Evolutionary conservation across 2,113 vertebrate genomes (phyloP).

Genomic region (pig (Sus scrofa)): DNA sequence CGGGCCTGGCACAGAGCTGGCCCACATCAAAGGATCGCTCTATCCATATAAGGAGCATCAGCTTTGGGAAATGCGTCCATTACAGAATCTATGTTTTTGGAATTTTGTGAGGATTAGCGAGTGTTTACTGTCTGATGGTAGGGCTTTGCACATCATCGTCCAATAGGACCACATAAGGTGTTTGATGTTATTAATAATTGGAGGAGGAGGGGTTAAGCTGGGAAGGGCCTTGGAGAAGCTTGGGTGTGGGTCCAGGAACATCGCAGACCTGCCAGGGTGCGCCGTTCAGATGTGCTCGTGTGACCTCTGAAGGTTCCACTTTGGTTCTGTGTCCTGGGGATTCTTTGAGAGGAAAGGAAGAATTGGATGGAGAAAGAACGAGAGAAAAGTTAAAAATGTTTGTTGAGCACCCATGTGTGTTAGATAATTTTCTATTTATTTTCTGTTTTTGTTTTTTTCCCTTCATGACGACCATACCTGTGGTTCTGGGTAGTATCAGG

Average conservation of each 20-base stretch:
- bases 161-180: accelerated
- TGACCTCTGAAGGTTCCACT: background rate
- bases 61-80: too few relatives aligned
- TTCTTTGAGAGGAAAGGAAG: background rate
- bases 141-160: accelerated
- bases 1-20: background rate
- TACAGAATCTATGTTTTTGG: background rate
- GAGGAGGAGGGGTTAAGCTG: background rate
- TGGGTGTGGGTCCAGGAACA: background rate
- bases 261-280: background rate
- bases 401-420: background rate
- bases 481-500: background rate
- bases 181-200: too few relatives aligned
- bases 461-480: background rate
- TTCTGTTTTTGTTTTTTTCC: too few relatives aligned
- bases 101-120: background rate
- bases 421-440: background rate
- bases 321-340: background rate
- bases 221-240: background rate
- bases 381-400: background rate
- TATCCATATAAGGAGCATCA: background rate
- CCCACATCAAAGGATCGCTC: background rate
- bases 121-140: accelerated
- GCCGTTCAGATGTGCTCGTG: background rate
- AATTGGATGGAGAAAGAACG: background rate